Percentiles rank a stretch among this genome's conserved stretches.
Evolutionary conservation across 2,797 vertebrate species (phyloP).

Genomic region (Lepidocolaptes lacrymiger): DNA sequence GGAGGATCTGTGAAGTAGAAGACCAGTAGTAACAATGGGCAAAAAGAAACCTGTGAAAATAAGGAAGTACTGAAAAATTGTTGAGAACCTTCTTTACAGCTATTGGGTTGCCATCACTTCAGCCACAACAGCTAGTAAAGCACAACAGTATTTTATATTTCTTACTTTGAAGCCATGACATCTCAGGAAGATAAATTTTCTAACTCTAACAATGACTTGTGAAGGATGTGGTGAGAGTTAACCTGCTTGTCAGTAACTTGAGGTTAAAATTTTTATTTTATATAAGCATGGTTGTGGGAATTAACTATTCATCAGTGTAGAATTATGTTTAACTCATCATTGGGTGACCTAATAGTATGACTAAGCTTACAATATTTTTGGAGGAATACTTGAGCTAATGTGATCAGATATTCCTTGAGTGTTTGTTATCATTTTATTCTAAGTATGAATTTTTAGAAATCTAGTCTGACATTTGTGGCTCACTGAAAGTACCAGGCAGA

Average conservation of each 20-base stretch:
- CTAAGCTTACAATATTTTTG: neutral
- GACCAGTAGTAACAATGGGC: neutral
- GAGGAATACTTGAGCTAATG: neutral
- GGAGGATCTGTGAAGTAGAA: neutral
- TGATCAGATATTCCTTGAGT: neutral
- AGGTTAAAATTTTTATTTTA: neutral
- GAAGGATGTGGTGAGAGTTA: neutral
- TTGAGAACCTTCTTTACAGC: neutral
- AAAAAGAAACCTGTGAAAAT: neutral
- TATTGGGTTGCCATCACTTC: neutral
- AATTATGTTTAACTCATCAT: neutral
- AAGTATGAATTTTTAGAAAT: neutral
- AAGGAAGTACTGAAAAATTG: neutral
- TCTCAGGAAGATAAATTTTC: neutral
- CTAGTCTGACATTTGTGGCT: neutral
- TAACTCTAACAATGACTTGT: neutral
- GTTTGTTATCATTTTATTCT: neutral
- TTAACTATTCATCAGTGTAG: neutral
- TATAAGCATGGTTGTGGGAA: neutral
- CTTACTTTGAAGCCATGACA: neutral
- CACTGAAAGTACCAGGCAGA: neutral
- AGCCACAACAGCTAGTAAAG: rapidly evolving
- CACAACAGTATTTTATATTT: neutral
- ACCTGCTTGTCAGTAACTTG: neutral
- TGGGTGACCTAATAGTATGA: neutral